Evolutionary conservation across 37 sponge, comb jelly and placozoan genomes (phyloP).

Genomic region (Bolinopsis microptera): DNA sequence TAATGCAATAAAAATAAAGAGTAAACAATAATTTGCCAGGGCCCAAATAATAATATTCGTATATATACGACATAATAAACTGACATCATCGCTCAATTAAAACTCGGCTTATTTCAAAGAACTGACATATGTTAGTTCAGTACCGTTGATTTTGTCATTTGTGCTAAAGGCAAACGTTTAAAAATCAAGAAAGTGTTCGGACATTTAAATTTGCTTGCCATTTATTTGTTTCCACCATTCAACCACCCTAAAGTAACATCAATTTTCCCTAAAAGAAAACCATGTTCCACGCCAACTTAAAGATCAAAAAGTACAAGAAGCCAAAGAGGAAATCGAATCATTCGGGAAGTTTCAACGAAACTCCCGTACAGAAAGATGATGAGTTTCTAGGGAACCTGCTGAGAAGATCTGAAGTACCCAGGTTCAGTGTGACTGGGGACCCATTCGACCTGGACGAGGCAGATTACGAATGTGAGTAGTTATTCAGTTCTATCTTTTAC

Average conservation of each 20-base stretch:
- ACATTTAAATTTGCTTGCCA: neutral
- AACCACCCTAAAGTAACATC: too few relatives aligned
- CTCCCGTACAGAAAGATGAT: neutral
- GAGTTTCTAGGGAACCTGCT: neutral
- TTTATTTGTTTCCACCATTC: neutral
- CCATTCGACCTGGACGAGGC: neutral
- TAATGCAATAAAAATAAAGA: too few relatives aligned
- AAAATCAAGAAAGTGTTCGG: neutral
- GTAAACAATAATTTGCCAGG: too few relatives aligned
- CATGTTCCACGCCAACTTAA: neutral
- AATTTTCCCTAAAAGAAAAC: too few relatives aligned
- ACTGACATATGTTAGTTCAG: neutral
- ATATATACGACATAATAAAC: too few relatives aligned
- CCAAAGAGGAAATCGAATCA: neutral
- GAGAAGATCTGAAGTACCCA: neutral
- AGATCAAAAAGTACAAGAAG: neutral
- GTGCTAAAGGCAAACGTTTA: neutral
- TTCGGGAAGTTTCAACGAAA: neutral
- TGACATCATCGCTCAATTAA: too few relatives aligned
- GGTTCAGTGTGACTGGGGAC: neutral
- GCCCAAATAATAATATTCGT: too few relatives aligned
- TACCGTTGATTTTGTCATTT: neutral
- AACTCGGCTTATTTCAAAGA: too few relatives aligned
- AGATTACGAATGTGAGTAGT: neutral
- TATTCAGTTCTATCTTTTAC: too few relatives aligned